Base-by-base conservation (phyloP, 2,797 vertebrate genomes). In the Vireo griseus region DNA sequence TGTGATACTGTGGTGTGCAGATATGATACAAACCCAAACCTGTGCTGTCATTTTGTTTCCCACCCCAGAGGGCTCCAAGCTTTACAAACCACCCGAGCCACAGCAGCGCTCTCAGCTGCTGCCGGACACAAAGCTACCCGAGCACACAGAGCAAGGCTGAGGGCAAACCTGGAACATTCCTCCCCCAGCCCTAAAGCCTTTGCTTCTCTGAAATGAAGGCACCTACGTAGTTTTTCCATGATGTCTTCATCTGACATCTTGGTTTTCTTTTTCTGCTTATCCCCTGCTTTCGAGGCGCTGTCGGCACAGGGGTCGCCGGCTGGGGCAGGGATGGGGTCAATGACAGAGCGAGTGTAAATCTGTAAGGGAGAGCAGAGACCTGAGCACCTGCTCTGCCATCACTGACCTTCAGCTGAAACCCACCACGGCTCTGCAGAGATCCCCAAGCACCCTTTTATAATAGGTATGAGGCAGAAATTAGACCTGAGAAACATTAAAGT, bases 241-340 rank as follows among this genome's bases (percentile, higher is more conserved):
- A 99, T 99, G 96, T 99, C 99, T 95, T 99, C 99, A 72, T 99
- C 99, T 0, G 99, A 98, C 99, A 99, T 99, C 97, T 99, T 99
- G 90, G 98, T 98, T 97, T 99, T 99, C 98, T 99, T 99, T 77
- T 99, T 99, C 97, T 98, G 99, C 95, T 98, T 98, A 78, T 99
- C 99, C 31, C 98, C 97, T 2, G 98, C 98, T 96, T 98, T 99
- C 11, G 98, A 97, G 28, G 98, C 98, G 10, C 96, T 82, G 33
- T 99, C 99, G 28, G 98, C 98, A 14, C 98, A 98, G 7, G 98
- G 54, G 95, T 98, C 98, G 2, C 98, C 95, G 69, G 97, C 98
- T 16, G 99, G 98, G 39, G 98, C 98, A n/a, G 99, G 99, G 96
- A 99, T 98, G 90, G 99, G 99, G 88, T 99, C 99, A 18, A 99